These are phyloP conservation scores for Amphimedon queenslandica DNA, from an alignment of 37 sponge, comb jelly and placozoan genomes.

Conservation along the genomic window DNA sequence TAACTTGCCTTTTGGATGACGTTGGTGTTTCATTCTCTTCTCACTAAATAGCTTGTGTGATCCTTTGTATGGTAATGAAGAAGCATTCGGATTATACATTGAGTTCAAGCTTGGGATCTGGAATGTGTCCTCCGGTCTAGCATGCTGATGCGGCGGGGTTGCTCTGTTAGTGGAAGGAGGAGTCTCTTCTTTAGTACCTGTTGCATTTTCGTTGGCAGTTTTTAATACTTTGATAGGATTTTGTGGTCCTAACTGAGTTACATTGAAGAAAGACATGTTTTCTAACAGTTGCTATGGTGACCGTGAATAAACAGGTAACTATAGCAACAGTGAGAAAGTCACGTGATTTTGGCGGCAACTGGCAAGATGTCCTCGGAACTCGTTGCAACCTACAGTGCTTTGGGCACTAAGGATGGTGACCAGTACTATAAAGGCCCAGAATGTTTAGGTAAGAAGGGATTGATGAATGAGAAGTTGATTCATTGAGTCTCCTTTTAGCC, in stretches of 20 bases:
- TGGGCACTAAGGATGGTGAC: constrained; percentile 75
- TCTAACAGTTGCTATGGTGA: constrained; percentile 1
- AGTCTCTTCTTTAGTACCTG: background rate
- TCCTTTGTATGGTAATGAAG: constrained; percentile 30
- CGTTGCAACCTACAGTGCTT: constrained; percentile 80
- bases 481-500: constrained; percentile 19
- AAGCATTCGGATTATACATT: background rate
- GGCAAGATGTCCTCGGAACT: constrained; percentile 29
- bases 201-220: background rate
- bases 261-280: constrained; percentile 96
- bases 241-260: constrained; percentile 84
- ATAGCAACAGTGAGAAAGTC: constrained; percentile 8
- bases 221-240: too few relatives aligned
- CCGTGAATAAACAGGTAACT: background rate
- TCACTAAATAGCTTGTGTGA: constrained; percentile 74
- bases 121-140: too few relatives aligned
- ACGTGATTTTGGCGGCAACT: too few relatives aligned
- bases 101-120: background rate
- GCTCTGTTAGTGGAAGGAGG: background rate
- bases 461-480: background rate
- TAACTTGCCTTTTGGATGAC: constrained; percentile 67
- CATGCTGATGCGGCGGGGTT: background rate
- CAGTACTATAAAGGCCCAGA: constrained; percentile 80
- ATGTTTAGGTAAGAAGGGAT: constrained; percentile 58
- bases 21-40: constrained; percentile 74